phyloP scores from a whole-genome alignment of 2,113 vertebrate genomes.

The Eptatretus burgeri region DNA sequence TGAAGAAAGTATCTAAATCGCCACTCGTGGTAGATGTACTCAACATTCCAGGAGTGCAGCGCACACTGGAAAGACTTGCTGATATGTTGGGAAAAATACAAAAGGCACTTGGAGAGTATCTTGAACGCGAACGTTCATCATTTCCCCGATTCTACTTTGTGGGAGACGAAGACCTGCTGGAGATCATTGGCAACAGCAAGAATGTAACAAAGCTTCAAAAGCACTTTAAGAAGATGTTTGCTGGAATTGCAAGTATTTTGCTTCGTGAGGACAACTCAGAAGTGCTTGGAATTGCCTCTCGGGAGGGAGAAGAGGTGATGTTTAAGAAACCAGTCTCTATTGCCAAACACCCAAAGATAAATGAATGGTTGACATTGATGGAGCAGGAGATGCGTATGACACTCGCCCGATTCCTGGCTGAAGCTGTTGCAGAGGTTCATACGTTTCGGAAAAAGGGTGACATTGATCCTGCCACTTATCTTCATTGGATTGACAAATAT shows the following conservation, averaged over 20 bases:
- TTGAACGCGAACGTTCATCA: slow-evolving; percentile 1
- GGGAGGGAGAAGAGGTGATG: slow-evolving; percentile 6
- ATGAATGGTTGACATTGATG: background rate
- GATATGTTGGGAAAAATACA: slow-evolving; percentile 2
- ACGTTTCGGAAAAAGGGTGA: background rate
- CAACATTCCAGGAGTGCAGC: background rate
- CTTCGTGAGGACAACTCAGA: background rate
- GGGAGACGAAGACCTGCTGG: slow-evolving; percentile 3
- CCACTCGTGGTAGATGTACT: slow-evolving; percentile 2
- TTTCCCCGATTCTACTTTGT: slow-evolving; percentile 5
- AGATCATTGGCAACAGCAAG: slow-evolving; percentile 7
- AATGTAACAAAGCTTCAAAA: slow-evolving; percentile 1
- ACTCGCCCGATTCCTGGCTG: background rate
- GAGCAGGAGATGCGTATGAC: slow-evolving; percentile 5
- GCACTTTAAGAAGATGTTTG: slow-evolving; percentile 6
- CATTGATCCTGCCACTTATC: slow-evolving; percentile 55
- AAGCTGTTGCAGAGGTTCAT: background rate
- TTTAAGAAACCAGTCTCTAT: slow-evolving; percentile 5
- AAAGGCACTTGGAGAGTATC: slow-evolving; percentile 1
- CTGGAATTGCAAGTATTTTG: background rate
- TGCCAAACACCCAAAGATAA: slow-evolving; percentile 3
- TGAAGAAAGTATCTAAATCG: slow-evolving; percentile 1
- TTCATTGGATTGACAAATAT: slow-evolving; percentile 81
- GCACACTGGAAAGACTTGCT: background rate
- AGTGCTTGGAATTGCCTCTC: slow-evolving; percentile 1